Evolutionary conservation across 1,140 invertebrate species (phyloP).

Genomic region (Leguminivora glycinivorella): DNA sequence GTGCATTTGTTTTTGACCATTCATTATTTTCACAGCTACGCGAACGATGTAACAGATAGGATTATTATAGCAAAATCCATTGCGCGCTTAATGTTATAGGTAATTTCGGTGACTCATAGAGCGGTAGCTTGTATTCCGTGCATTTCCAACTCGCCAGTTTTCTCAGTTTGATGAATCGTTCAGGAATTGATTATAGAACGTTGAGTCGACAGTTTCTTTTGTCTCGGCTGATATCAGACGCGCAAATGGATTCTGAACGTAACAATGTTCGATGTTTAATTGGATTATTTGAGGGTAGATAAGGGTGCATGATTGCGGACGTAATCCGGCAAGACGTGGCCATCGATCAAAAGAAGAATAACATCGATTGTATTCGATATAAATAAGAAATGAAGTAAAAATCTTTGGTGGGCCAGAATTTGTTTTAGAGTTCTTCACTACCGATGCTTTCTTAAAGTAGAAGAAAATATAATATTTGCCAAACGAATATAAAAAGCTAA

Average conservation of each 20-base stretch:
- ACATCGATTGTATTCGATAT: constrained; percentile 13
- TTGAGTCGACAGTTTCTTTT: constrained; percentile 65
- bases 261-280: constrained; percentile 58
- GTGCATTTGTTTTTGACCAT: not conserved
- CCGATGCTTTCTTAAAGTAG: not conserved
- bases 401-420: not conserved
- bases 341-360: constrained; percentile 25
- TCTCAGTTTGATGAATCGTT: constrained; percentile 39
- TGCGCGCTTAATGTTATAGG: not conserved
- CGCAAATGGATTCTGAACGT: constrained; percentile 53
- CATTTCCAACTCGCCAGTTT: constrained; percentile 28
- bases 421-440: not conserved
- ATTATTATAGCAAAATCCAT: not conserved
- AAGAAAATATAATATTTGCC: not conserved
- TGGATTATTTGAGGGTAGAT: constrained; percentile 45
- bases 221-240: constrained; percentile 47
- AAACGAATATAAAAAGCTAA: not conserved
- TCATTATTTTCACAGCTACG: not conserved
- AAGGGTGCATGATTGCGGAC: constrained; percentile 12
- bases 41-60: not conserved
- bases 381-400: not conserved
- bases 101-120: not conserved
- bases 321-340: not conserved
- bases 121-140: not conserved
- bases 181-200: constrained; percentile 64